Conservation (phyloP, 2,113 vertebrate genomes). For the Spheniscus mendiculus region DNA sequence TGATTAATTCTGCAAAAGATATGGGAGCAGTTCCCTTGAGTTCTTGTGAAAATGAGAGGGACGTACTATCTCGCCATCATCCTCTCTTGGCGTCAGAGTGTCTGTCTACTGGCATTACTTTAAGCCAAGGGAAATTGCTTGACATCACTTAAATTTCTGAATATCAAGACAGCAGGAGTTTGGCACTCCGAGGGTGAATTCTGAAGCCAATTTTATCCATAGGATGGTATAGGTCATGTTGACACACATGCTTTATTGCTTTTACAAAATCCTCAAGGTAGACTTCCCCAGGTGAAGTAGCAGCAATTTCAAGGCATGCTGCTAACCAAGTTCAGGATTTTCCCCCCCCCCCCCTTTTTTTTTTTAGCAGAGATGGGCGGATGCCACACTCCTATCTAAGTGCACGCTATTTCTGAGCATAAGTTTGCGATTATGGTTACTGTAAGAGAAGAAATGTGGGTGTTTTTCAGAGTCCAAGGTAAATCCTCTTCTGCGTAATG, state of each 20-base stretch:
- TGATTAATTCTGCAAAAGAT: constrained; percentile 56
- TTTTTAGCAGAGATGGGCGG: not conserved
- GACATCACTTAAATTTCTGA: constrained; percentile 54
- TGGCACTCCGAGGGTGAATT: constrained; percentile 25
- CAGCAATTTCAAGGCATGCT: not conserved
- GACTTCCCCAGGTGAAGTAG: not conserved
- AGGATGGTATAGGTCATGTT: not conserved
- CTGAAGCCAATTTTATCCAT: not conserved
- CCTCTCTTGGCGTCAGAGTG: constrained; percentile 62
- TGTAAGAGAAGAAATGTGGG: not conserved
- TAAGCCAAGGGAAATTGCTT: constrained; percentile 66
- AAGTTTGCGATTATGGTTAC: not conserved
- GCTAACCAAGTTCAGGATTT: not conserved
- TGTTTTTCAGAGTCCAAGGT: not conserved
- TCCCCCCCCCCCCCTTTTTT: rapidly evolving
- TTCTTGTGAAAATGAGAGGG: constrained; percentile 58
- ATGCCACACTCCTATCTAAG: not conserved
- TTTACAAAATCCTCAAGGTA: not conserved
- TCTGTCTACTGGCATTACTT: constrained; percentile 57
- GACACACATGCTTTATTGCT: not conserved
- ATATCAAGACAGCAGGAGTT: not conserved
- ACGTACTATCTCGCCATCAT: constrained; percentile 58
- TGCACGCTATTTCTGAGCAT: not conserved
- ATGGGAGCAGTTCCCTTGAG: constrained; percentile 20
- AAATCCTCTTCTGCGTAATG: not conserved